Percentiles rank a stretch among this genome's conserved stretches.
Evolutionary conservation across 1,140 invertebrate genomes (phyloP).

Genomic region (Papilio glaucus): DNA sequence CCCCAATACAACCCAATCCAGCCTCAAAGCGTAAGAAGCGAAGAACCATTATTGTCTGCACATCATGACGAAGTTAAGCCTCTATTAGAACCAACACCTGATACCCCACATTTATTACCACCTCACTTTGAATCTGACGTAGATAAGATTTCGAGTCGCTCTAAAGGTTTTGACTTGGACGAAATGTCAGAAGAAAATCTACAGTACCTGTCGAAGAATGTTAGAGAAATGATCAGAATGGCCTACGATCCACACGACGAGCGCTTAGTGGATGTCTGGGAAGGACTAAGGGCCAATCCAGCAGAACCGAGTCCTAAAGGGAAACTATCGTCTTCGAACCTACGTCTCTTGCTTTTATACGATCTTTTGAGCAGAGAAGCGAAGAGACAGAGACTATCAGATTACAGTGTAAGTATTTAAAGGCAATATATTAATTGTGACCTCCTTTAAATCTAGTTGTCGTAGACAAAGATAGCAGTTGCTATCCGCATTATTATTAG

Average conservation of each 20-base stretch:
- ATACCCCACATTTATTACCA: constrained; percentile 57
- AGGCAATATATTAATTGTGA: no score
- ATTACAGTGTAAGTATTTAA: constrained; percentile 78
- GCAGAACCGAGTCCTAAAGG: constrained; percentile 47
- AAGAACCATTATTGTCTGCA: constrained; percentile 64
- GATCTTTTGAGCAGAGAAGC: constrained; percentile 84
- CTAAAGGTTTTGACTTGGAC: constrained; percentile 56
- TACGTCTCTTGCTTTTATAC: constrained; percentile 82
- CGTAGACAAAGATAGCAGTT: no score
- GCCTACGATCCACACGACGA: constrained; percentile 69
- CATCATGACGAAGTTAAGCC: constrained; percentile 70
- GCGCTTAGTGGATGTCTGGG: constrained; percentile 67
- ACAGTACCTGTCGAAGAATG: constrained; percentile 73
- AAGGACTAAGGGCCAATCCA: constrained; percentile 55
- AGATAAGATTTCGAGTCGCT: constrained; percentile 58
- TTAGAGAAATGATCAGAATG: constrained; percentile 76
- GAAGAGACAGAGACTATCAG: constrained; percentile 82
- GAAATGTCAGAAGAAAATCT: constrained; percentile 73
- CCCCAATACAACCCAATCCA: constrained; percentile 65
- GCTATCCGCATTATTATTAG: no score
- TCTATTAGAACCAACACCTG: constrained; percentile 66
- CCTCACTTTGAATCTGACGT: constrained; percentile 57
- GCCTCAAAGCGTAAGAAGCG: constrained; percentile 57
- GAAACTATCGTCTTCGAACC: constrained; percentile 68
- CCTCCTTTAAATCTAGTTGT: no score